Base-by-base conservation (phyloP, 2,888 invertebrate species). In the Lysandra bellargus region DNA sequence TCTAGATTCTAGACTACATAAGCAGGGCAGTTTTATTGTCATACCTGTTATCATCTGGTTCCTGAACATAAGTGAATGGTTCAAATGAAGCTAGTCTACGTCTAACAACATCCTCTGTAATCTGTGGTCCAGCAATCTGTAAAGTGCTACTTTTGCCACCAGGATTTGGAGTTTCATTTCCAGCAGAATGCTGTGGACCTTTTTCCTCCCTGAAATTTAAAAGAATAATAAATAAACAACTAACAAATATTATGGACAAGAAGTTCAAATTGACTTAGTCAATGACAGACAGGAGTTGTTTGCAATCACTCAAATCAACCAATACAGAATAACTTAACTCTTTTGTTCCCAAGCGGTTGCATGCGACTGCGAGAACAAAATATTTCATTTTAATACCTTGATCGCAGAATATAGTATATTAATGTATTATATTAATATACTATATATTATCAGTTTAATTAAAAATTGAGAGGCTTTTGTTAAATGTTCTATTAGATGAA, bases 51-150 rank as follows among this genome's bases (percentile, higher is more conserved):
- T 93, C 92, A 80, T 93, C 92, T 69, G 87, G 84, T 82, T 93
- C 94, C 80, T 92, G 90, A 64, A 86, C 84, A 80, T 89, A 92
- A 75, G 91, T 89, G 79, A 94, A 94, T n/a, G 92, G 92, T 84
- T 94, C 94, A 85, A 91, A 92, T 72, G 91, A 88, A 30, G 89
- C 88, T 60, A 94, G 83, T 0, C 92, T 87, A 5, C 92, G 87
- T 79, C 92, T 87, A n/a, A 94, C 86, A 4, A 90, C 91, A 84
- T 94, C 94, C 81, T 94, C 94, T 40, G 92, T 91, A 37, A 94
- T 91, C 30, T 87, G 86, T n/a, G 87, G 82, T 1, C 94, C 94
- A n/a, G 86, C 86, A 12, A 94, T 86, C 82, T 88, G 90, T 2
- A 94, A 82, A 14, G 91, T 91, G 80, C 86, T 88, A 78, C 86